Conservation (phyloP, 2,888 invertebrate genomes). For the Emmelina monodactyla region DNA sequence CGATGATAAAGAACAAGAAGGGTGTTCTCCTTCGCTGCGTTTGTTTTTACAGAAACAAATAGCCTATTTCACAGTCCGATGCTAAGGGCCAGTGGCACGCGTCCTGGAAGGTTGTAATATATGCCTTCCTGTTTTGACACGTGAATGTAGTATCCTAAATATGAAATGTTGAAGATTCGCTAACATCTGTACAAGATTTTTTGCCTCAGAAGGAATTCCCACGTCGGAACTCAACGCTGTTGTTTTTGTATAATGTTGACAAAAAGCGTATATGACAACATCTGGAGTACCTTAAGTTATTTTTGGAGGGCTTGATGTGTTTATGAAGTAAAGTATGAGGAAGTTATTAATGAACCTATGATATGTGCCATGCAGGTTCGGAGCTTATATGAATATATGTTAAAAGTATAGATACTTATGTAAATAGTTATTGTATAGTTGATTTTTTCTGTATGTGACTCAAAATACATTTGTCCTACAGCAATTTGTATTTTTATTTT, state of each 20-base stretch:
- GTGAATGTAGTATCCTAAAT: conserved; percentile 26
- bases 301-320: conserved; percentile 35
- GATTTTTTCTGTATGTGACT: too few relatives aligned
- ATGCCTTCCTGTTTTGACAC: conserved; percentile 51
- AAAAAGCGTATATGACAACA: conserved; percentile 48
- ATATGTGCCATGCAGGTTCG: conserved; percentile 1
- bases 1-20: conserved; percentile 12
- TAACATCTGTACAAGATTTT: conserved; percentile 38
- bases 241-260: conserved; percentile 27
- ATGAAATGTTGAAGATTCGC: conserved; percentile 24
- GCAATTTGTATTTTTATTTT: too few relatives aligned
- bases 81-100: conserved; percentile 46
- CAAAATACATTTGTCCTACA: too few relatives aligned
- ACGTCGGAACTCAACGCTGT: conserved; percentile 40
- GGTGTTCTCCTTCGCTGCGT: conserved; percentile 13
- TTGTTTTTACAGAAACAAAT: conserved; percentile 26
- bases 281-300: conserved; percentile 43
- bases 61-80: conserved; percentile 48
- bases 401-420: not conserved
- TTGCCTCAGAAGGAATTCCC: conserved; percentile 36
- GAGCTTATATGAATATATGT: not conserved
- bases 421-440: conserved; percentile 14
- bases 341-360: conserved; percentile 30
- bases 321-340: conserved; percentile 37
- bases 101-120: conserved; percentile 31